Base-by-base conservation (phyloP, 2,888 invertebrate species). In the Dicyrtoma fusca region DNA sequence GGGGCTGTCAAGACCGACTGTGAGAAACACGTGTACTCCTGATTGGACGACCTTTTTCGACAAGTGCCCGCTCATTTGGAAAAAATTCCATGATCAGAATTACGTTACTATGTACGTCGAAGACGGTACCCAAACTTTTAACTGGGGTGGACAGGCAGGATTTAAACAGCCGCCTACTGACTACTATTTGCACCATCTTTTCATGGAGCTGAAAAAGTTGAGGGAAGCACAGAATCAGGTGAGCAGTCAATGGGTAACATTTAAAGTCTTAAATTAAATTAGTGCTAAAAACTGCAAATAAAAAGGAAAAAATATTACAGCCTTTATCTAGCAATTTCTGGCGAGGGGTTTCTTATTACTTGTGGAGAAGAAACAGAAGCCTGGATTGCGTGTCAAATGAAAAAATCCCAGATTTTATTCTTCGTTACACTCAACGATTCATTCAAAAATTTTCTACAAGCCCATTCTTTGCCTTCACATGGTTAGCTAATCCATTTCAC, bases 71-170 rank as follows among this genome's bases (percentile, higher is more conserved):
- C 86, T 94, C 75, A 85, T 94, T 55, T 95, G 94, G 94, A 88
- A 89, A 76, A 86, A 87, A 74, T 95, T 89, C 81, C 87, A 87
- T 69, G 83, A 88, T 5, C 84, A 86, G 2, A 90, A 91, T 26
- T 94, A 92, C 82, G 87, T 88, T 0, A 94, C 93, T 0, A 90
- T 89, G 13, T 93, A 91, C 80, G 91, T 88, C 0, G 93, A 94
- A 85, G 94, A 94, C 82, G 88, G 88, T 75, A 85, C 89, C 0
- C 81, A 82, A 0, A 92, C 92, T 0, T 92, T 91, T 82, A 91
- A 90, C 81, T 91, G 88, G 79, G 82, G 87, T n/a, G 72, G 68
- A 11, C 90, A 90, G 81, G 84, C 86, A 55, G 91, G 91, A 0
- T 94, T 94, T 81, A 84, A 85, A 4, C 83, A 87, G 13, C 87